These are phyloP conservation scores for Oconnorella tubifera DNA, from an alignment of 2,888 invertebrate genomes.

Conservation along the genomic window DNA sequence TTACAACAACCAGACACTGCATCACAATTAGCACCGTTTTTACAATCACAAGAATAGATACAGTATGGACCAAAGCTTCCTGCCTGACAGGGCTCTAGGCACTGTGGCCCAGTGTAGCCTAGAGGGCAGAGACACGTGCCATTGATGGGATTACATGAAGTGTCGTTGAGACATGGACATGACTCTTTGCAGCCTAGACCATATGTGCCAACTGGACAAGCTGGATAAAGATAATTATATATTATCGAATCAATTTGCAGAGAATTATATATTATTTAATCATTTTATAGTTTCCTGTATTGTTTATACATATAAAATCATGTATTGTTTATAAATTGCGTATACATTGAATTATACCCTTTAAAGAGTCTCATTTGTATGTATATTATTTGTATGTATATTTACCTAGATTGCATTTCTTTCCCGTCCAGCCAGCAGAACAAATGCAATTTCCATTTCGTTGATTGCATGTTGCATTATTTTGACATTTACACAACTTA, in stretches of 20 bases:
- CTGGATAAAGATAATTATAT: too few species aligned
- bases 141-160: conserved; percentile 55
- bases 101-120: conserved; percentile 44
- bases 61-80: conserved; percentile 51
- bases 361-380: too few species aligned
- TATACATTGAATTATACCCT: too few species aligned
- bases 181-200: conserved; percentile 51
- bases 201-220: conserved; percentile 37
- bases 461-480: conserved; percentile 78
- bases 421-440: conserved; percentile 40
- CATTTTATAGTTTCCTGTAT: too few species aligned
- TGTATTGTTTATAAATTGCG: too few species aligned
- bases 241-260: too few species aligned
- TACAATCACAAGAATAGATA: conserved; percentile 44
- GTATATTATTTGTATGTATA: too few species aligned
- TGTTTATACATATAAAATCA: too few species aligned
- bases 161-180: conserved; percentile 58
- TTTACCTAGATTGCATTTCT: conserved; percentile 44
- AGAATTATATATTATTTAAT: too few species aligned
- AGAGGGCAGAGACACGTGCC: conserved; percentile 53
- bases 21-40: conserved; percentile 48
- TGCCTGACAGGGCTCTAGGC: conserved; percentile 30
- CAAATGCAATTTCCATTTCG: conserved; percentile 51
- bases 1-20: conserved; percentile 71
- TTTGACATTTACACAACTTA: conserved; percentile 50